Conservation (phyloP, 2,888 invertebrate species). For the Oscheius onirici region DNA sequence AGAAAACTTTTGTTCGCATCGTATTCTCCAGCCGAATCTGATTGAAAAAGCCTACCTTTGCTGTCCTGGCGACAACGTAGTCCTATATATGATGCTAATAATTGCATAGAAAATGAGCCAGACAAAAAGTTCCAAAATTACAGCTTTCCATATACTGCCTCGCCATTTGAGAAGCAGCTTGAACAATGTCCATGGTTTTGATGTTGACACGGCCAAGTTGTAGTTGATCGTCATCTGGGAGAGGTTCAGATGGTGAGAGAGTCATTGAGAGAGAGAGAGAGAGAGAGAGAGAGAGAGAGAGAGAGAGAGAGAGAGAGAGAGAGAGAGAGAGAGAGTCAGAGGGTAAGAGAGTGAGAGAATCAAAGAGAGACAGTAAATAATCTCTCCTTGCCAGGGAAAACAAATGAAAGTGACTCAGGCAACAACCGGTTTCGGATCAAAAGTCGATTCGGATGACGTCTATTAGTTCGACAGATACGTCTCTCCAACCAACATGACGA, state of each 20-base stretch:
- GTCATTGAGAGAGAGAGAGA: not conserved
- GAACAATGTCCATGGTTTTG: slow-evolving; percentile 61
- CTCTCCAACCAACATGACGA: too few species aligned
- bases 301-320: slow-evolving; percentile 1
- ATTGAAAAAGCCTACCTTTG: slow-evolving; percentile 44
- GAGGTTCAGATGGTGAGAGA: not conserved
- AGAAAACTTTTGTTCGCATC: not conserved
- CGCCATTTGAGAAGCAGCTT: slow-evolving; percentile 61
- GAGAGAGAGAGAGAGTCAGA: slow-evolving; percentile 1
- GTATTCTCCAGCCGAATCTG: not conserved
- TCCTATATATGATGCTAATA: slow-evolving; percentile 53
- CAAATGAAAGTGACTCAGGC: too few species aligned
- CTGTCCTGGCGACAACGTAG: slow-evolving; percentile 52
- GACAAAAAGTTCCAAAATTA: slow-evolving; percentile 54
- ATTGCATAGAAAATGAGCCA: slow-evolving; percentile 56
- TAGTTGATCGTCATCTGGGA: slow-evolving; percentile 59
- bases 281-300: not conserved
- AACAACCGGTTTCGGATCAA: too few species aligned
- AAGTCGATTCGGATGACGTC: too few species aligned
- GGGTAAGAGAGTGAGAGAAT: not conserved
- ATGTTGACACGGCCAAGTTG: slow-evolving; percentile 60
- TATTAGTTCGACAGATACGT: not conserved
- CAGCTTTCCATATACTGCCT: slow-evolving; percentile 59
- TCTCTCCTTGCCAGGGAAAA: not conserved
- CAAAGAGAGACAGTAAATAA: not conserved